phyloP scores from a whole-genome alignment of 2,113 vertebrate species.

The Cheilinus undulatus region DNA sequence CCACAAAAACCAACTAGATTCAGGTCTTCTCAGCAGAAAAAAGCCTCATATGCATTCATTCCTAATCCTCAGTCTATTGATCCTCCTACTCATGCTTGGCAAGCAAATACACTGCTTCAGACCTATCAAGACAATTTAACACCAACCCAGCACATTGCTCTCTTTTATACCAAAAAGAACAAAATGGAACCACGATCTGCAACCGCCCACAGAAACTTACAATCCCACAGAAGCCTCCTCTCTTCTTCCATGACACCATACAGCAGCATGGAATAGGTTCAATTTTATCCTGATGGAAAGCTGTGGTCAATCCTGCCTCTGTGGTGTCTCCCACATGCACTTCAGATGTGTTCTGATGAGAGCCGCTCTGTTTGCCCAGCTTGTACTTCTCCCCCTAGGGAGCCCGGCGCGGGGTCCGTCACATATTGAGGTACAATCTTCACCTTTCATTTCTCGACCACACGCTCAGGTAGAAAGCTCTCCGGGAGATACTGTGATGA shows the following conservation, averaged over 20 bases:
- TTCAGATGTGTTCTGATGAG: slow-evolving; percentile 73
- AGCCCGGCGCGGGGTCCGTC: slow-evolving; percentile 36
- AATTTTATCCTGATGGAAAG: slow-evolving; percentile 69
- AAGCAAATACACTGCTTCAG: slow-evolving; percentile 61
- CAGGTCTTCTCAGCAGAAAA: slow-evolving; percentile 61
- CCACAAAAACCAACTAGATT: slow-evolving; percentile 48
- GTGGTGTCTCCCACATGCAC: slow-evolving; percentile 43
- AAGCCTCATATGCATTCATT: slow-evolving; percentile 61
- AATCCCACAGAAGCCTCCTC: slow-evolving; percentile 52
- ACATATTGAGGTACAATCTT: slow-evolving; percentile 74
- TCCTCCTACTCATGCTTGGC: slow-evolving; percentile 72
- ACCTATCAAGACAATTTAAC: slow-evolving; percentile 67
- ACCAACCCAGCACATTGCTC: slow-evolving; percentile 55
- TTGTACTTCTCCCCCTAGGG: slow-evolving; percentile 63
- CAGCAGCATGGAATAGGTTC: slow-evolving; percentile 49
- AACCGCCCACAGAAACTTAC: slow-evolving; percentile 59
- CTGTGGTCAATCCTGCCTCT: slow-evolving; percentile 47
- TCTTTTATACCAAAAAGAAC: slow-evolving; percentile 49
- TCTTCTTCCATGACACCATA: slow-evolving; percentile 41
- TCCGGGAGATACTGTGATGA: slow-evolving; percentile 77
- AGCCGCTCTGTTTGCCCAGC: slow-evolving; percentile 66
- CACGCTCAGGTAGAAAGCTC: slow-evolving; percentile 76
- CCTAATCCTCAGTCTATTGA: slow-evolving; percentile 71
- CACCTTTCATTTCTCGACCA: slow-evolving; percentile 77
- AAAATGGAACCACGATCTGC: slow-evolving; percentile 54